Evolutionary conservation across 2,113 vertebrate species (phyloP).

Genomic region (human (Homo sapiens)): DNA sequence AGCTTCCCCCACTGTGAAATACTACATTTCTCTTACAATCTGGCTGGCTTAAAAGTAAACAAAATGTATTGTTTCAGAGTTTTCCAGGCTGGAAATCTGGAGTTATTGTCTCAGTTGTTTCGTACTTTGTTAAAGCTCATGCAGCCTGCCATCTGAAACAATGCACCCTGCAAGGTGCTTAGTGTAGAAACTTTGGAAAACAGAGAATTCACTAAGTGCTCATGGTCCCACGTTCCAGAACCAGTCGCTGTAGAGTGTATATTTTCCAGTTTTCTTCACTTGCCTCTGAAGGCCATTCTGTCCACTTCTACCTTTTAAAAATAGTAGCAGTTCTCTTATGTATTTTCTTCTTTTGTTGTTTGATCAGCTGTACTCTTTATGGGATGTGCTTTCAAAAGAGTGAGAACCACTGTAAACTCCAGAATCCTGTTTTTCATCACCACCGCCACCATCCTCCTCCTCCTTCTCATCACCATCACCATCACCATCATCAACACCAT

Average conservation of each 20-base stretch:
- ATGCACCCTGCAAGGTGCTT: neutral
- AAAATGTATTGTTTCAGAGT: neutral
- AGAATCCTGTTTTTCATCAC: neutral
- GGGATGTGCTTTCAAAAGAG: neutral
- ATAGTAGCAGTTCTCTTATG: neutral
- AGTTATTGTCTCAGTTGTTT: too few relatives aligned
- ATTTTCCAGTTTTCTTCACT: neutral
- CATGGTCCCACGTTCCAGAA: neutral
- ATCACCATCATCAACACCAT: neutral
- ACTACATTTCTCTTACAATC: neutral
- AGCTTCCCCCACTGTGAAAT: neutral
- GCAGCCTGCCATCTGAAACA: neutral
- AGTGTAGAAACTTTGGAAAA: neutral
- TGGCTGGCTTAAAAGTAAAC: neutral
- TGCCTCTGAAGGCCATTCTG: neutral
- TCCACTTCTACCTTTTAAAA: neutral
- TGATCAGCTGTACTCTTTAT: neutral
- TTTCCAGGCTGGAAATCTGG: neutral
- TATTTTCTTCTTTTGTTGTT: neutral
- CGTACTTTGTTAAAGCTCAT: neutral
- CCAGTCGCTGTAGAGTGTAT: fast-evolving
- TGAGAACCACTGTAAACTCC: neutral
- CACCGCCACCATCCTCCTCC: neutral
- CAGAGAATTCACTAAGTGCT: neutral
- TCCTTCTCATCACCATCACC: neutral